Conservation (phyloP, 64 coral and sea anemone genomes). For the Pocillopora damicornis region DNA sequence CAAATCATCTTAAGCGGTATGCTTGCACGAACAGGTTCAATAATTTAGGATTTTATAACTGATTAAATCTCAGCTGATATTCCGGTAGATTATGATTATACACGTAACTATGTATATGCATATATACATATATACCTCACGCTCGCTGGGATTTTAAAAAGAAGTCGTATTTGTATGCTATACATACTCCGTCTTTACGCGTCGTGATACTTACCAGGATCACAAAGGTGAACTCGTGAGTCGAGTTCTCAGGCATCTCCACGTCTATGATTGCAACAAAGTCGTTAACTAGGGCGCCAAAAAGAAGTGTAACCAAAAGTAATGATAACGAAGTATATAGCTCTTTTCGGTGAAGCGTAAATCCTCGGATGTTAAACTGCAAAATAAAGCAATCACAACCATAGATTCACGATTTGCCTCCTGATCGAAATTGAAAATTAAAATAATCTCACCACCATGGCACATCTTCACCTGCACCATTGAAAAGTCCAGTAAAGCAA, state of each 20-base stretch:
- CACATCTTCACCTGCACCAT: slow-evolving; percentile 1
- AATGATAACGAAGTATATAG: slow-evolving; percentile 67
- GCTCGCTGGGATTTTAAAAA: too few relatives aligned
- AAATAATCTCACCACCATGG: not conserved
- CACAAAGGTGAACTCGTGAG: slow-evolving; percentile 76
- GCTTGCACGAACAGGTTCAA: too few relatives aligned
- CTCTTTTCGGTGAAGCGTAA: slow-evolving; percentile 84
- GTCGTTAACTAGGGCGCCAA: slow-evolving; percentile 80
- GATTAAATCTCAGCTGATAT: too few relatives aligned
- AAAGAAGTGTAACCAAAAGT: slow-evolving; percentile 58
- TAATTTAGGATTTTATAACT: too few relatives aligned
- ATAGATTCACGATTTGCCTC: not conserved
- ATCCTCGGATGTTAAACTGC: slow-evolving; percentile 90
- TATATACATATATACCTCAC: too few relatives aligned
- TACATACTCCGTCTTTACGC: not conserved
- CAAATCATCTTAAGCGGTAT: too few relatives aligned
- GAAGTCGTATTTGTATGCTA: too few relatives aligned
- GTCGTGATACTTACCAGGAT: slow-evolving; percentile 64
- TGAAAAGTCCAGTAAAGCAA: slow-evolving; percentile 15
- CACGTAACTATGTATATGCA: too few relatives aligned
- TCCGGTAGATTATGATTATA: too few relatives aligned
- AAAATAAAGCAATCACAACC: slow-evolving; percentile 25
- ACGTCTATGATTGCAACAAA: slow-evolving; percentile 65
- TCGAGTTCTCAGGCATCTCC: slow-evolving; percentile 87
- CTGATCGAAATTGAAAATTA: not conserved